Evolutionary conservation across 2,888 invertebrate species (phyloP), one percentile per base, ranked within the genome.

Genomic region (Mythimna lalbum): DNA sequence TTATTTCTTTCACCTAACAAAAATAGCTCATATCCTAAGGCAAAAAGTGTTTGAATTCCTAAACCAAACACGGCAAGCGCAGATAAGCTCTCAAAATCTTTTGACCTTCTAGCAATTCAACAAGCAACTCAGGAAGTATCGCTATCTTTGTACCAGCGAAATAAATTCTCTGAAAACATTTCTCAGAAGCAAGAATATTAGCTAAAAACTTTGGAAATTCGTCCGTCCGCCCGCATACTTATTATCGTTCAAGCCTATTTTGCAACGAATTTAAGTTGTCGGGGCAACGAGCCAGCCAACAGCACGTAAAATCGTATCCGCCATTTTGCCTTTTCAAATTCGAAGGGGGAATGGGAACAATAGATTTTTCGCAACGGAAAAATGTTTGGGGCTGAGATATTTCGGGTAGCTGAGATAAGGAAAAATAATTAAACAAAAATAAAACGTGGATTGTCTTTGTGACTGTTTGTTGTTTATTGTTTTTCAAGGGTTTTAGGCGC

Each of bases 291-390:
- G 67, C 56, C 47, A 33, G 27, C 56, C 64, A 78, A 77, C 78
- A 55, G 57, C 66, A 81, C 78, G 73, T 81, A 73, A 78, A 80
- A 80, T 81, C 81, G 78, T 80, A 80, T 84, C 67, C 83, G 31
- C 76, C 69, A 82, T 82, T 82, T 80, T 82, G 80, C 76, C 84
- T 71, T 82, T 78, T 80, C 64, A 80, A 80, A 73, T 77, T 80
- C 73, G 73, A 69, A 81, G 55, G 60, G 69, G 69, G 61, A 73
- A 60, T 21, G 47, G 21, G 68, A 73, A 84, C 78, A 84, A 83
- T 78, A 74, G 76, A 77, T 76, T 73, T 80, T 75, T 70, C 53
- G 67, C 73, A 73, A 69, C 82, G 84, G 68, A 77, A 77, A 78
- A 84, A 84, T 80, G 70, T 80, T 80, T 61, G 59, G 60, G 68